A percentile compares a stretch with the other conserved stretches of the same genome.
These are phyloP conservation scores for Myiotriccus ornatus DNA, from an alignment of 2,797 vertebrate species.

Conservation along the genomic window DNA sequence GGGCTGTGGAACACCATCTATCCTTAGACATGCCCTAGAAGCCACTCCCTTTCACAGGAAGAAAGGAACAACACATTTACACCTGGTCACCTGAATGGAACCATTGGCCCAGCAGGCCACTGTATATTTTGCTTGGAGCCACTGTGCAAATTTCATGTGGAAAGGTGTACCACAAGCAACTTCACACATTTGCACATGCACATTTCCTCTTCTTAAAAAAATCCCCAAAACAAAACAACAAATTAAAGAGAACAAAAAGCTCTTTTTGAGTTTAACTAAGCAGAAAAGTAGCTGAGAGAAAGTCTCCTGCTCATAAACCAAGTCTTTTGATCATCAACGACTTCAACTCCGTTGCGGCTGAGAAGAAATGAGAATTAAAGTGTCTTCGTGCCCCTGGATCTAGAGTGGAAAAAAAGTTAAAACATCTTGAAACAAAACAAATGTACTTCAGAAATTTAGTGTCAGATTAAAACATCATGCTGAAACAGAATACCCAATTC, in stretches of 20 bases:
- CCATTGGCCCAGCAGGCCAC: not conserved
- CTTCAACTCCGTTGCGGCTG: conserved; percentile 33
- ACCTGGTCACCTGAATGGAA: not conserved
- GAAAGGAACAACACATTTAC: not conserved
- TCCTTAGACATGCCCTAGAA: not conserved
- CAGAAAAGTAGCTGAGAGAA: not conserved
- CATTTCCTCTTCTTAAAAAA: not conserved
- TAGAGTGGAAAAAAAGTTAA: conserved; percentile 55
- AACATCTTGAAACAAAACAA: conserved; percentile 59
- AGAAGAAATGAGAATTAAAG: conserved; percentile 51
- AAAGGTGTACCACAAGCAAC: not conserved
- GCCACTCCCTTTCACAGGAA: not conserved
- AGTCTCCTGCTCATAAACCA: conserved; percentile 22
- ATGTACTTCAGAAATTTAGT: not conserved
- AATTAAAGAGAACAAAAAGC: not conserved
- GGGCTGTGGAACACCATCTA: not conserved
- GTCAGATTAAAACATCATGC: not conserved
- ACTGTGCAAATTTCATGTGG: not conserved
- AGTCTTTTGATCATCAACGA: not conserved
- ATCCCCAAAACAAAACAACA: not conserved
- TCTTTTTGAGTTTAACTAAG: not conserved
- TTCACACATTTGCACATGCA: not conserved
- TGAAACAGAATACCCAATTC: not conserved
- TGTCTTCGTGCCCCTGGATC: conserved; percentile 18
- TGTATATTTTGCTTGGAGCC: not conserved